A percentile compares a stretch with the other conserved stretches of the same genome.
phyloP scores from a whole-genome alignment of 2,113 vertebrate genomes.

The Macrotis lagotis region DNA sequence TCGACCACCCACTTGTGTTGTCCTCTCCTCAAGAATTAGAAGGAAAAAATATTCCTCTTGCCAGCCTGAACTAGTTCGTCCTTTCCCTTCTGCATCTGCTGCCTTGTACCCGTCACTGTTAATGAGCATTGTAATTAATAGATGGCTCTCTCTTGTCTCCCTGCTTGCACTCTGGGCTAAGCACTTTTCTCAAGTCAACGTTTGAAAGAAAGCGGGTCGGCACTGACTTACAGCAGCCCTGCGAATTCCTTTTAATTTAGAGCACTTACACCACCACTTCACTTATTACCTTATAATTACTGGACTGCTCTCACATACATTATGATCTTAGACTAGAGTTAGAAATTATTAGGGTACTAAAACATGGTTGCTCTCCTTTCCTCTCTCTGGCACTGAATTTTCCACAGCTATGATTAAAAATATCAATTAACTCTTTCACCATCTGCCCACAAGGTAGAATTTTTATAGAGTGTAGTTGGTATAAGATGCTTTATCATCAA shows the following conservation, averaged over 20 bases:
- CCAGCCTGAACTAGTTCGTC: slow-evolving; percentile 60
- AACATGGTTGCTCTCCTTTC: slow-evolving; percentile 78
- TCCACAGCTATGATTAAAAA: slow-evolving; percentile 77
- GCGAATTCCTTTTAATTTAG: slow-evolving; percentile 88
- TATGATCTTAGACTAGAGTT: slow-evolving; percentile 82
- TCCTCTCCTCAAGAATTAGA: slow-evolving; percentile 73
- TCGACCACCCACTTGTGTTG: slow-evolving; percentile 66
- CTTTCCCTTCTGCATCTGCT: slow-evolving; percentile 80
- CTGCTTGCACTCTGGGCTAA: slow-evolving; percentile 84
- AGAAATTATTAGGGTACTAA: slow-evolving; percentile 87
- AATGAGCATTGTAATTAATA: slow-evolving; percentile 96
- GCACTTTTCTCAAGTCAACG: slow-evolving; percentile 85
- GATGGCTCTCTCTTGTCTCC: slow-evolving; percentile 90
- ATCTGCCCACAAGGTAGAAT: slow-evolving; percentile 31
- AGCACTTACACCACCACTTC: slow-evolving; percentile 85
- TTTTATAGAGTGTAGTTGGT: neutral
- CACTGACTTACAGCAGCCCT: slow-evolving; percentile 85
- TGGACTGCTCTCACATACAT: slow-evolving; percentile 82
- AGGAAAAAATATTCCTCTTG: slow-evolving; percentile 61
- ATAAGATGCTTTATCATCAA: slow-evolving; percentile 18
- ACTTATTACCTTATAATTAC: slow-evolving; percentile 89
- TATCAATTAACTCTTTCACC: slow-evolving; percentile 73
- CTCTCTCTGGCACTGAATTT: slow-evolving; percentile 76
- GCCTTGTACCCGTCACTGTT: slow-evolving; percentile 88
- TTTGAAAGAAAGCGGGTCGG: slow-evolving; percentile 85